Conservation (phyloP, 2,113 vertebrate species). For the Myrmecophaga tridactyla region DNA sequence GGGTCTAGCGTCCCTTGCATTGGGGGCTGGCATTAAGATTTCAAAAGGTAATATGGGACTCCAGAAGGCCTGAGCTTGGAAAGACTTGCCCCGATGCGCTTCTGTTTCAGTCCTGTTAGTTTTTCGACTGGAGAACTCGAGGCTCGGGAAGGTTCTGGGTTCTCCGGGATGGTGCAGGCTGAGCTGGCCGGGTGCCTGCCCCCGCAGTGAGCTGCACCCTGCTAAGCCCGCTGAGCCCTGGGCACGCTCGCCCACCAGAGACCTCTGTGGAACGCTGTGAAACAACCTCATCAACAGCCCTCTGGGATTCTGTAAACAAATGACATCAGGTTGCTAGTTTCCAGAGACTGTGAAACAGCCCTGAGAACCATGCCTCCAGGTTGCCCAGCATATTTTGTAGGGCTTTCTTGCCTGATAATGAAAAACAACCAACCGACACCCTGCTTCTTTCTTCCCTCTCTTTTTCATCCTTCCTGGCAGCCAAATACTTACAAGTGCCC, state of each 20-base stretch:
- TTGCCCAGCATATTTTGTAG: not conserved
- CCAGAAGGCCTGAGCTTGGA: not conserved
- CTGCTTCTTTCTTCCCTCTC: not conserved
- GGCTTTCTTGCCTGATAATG: conserved; percentile 4
- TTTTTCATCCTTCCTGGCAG: not conserved
- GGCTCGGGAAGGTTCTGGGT: not conserved
- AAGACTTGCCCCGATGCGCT: not conserved
- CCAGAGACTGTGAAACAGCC: not conserved
- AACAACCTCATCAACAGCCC: not conserved
- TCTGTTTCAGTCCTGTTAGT: not conserved
- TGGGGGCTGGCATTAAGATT: not conserved
- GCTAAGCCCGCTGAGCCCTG: not conserved
- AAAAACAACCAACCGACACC: not conserved
- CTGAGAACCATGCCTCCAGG: not conserved
- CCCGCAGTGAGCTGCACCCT: not conserved
- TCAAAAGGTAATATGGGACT: not conserved
- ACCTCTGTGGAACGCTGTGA: not conserved
- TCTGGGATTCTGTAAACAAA: conserved; percentile 27
- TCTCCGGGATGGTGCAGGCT: not conserved
- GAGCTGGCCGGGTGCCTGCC: too few relatives aligned
- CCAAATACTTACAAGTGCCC: not conserved
- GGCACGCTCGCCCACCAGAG: not conserved
- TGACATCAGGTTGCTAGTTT: not conserved
- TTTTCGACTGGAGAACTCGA: not conserved
- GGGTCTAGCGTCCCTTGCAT: not conserved